Conservation (phyloP, 2,888 invertebrate species). For the Plemyria rubiginata region DNA sequence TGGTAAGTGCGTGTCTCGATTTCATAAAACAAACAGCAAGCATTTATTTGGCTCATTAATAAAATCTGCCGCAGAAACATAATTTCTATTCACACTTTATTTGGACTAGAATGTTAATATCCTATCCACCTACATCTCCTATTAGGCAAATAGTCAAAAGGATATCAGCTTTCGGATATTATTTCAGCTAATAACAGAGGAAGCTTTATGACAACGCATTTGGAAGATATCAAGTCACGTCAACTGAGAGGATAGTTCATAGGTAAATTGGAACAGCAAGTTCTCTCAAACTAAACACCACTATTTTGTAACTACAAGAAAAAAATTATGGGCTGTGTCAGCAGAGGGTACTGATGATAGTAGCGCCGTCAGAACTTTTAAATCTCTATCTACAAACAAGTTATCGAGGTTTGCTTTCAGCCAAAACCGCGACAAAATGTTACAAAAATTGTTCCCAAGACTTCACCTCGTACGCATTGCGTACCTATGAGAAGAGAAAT, state of each 20-base stretch:
- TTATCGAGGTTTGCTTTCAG: no score
- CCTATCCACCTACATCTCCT: slow-evolving; percentile 9
- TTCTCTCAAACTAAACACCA: slow-evolving; percentile 5
- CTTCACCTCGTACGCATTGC: no score
- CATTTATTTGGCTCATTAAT: neutral
- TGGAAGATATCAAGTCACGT: slow-evolving; percentile 32
- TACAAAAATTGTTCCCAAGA: no score
- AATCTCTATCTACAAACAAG: no score
- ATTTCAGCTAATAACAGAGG: slow-evolving; percentile 35
- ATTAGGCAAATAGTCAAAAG: slow-evolving; percentile 9
- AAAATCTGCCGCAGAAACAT: no score
- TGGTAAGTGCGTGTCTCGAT: no score
- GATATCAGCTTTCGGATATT: slow-evolving; percentile 30
- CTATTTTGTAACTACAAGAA: no score
- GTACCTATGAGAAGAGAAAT: no score
- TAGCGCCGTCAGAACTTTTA: no score
- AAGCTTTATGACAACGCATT: slow-evolving; percentile 26
- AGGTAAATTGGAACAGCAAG: slow-evolving; percentile 10
- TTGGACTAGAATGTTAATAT: slow-evolving; percentile 12
- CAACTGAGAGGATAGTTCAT: slow-evolving; percentile 16
- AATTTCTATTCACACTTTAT: slow-evolving; percentile 2
- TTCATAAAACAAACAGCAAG: neutral
- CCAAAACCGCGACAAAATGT: no score
- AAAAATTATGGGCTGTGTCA: no score
- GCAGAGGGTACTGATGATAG: no score